phyloP scores from a whole-genome alignment of 2,888 invertebrate genomes.

The Drosophila kambysellisi region DNA sequence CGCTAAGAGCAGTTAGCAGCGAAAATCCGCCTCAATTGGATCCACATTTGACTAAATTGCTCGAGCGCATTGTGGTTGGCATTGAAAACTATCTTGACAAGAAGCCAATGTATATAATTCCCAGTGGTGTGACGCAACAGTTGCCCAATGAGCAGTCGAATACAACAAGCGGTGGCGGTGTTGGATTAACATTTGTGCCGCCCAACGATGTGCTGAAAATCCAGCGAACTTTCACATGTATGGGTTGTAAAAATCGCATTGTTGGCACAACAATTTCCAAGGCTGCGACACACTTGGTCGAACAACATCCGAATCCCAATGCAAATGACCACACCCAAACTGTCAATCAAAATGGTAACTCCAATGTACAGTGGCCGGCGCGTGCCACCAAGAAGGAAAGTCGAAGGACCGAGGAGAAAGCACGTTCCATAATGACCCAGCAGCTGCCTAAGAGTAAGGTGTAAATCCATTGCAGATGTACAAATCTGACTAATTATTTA shows the following conservation, averaged over 20 bases:
- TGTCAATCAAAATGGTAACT: constrained; percentile 6
- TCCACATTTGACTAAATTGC: constrained; percentile 57
- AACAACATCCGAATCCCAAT: constrained; percentile 58
- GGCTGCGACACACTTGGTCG: constrained; percentile 69
- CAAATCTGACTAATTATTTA: constrained; percentile 1
- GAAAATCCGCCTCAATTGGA: constrained; percentile 60
- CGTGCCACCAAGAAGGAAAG: constrained; percentile 55
- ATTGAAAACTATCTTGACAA: constrained; percentile 74
- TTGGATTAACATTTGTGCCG: constrained; percentile 50
- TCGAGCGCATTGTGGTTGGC: constrained; percentile 70
- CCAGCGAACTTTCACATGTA: constrained; percentile 66
- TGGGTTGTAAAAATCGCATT: constrained; percentile 56
- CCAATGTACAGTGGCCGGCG: constrained; percentile 30
- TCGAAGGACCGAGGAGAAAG: constrained; percentile 45
- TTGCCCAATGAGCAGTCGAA: constrained; percentile 8
- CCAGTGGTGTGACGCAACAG: constrained; percentile 7
- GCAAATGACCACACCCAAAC: constrained; percentile 4
- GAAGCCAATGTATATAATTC: constrained; percentile 60
- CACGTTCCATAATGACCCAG: constrained; percentile 31
- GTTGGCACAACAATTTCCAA: constrained; percentile 69
- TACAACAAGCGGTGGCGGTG: constrained; percentile 27
- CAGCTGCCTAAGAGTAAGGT: constrained; percentile 60
- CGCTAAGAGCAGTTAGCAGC: constrained; percentile 50
- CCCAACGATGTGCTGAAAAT: constrained; percentile 62
- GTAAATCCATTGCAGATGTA: not conserved